Evolutionary conservation across 1,140 invertebrate species (phyloP).

Genomic region (Solenopsis fugax): DNA sequence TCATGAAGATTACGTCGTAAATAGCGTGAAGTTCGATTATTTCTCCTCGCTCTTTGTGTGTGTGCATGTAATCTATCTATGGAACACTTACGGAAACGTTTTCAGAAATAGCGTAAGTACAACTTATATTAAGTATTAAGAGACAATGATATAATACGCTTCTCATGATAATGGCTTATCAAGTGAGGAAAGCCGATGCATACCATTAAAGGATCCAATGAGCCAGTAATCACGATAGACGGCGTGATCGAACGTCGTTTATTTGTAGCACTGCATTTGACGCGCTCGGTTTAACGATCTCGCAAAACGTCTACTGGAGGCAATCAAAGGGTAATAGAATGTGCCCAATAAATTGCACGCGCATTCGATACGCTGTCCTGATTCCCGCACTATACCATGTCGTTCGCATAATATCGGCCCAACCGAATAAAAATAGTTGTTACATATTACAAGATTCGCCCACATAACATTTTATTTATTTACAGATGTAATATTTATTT

Average conservation of each 20-base stretch:
- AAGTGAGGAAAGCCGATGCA: constrained; percentile 19
- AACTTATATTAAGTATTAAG: not conserved
- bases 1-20: not conserved
- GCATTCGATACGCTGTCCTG: not conserved
- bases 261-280: constrained; percentile 70
- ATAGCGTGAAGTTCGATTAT: constrained; percentile 6
- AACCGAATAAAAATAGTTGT: not conserved
- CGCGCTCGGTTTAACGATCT: constrained; percentile 67
- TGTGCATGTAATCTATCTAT: not conserved
- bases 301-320: constrained; percentile 61
- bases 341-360: constrained; percentile 64
- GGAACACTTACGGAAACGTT: not conserved
- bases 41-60: not conserved
- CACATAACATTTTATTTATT: not conserved
- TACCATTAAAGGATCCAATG: not conserved
- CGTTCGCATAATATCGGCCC: not conserved
- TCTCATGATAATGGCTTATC: constrained; percentile 1
- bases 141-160: constrained; percentile 6
- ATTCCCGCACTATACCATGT: not conserved
- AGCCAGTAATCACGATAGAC: constrained; percentile 44
- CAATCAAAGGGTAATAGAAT: constrained; percentile 74
- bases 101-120: not conserved
- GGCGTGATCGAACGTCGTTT: constrained; percentile 65
- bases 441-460: not conserved
- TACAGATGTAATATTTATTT: not conserved